Conservation (phyloP, 2,113 vertebrate genomes). For the Lamprotornis superbus region DNA sequence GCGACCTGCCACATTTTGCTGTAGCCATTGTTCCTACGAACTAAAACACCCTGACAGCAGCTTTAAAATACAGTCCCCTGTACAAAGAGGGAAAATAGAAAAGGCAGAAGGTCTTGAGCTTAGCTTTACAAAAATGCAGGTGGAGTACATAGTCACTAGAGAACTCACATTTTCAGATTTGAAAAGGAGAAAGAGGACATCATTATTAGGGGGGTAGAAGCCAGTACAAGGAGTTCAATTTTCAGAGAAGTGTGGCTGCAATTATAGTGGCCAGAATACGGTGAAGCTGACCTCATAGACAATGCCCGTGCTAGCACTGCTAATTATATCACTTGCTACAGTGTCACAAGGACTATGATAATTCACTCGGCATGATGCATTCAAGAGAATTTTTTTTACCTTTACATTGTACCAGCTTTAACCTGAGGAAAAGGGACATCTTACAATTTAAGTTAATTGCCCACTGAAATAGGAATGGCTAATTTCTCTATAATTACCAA, state of each 20-base stretch:
- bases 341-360: background rate
- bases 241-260: background rate
- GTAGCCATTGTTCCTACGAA: background rate
- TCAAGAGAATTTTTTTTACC: background rate
- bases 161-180: background rate
- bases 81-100: background rate
- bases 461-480: background rate
- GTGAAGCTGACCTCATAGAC: background rate
- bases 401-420: slow-evolving; percentile 12
- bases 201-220: background rate
- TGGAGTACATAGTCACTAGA: background rate
- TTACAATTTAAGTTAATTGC: background rate
- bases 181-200: background rate
- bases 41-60: background rate
- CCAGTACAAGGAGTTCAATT: slow-evolving; percentile 6
- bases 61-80: background rate
- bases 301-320: background rate
- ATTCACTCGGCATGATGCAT: slow-evolving; percentile 21
- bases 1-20: background rate
- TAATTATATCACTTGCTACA: slow-evolving; percentile 42
- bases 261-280: background rate
- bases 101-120: background rate
- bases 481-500: background rate
- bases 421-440: background rate
- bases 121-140: background rate